Conservation (phyloP, 1,140 invertebrate species). For the Drepana arcuata region DNA sequence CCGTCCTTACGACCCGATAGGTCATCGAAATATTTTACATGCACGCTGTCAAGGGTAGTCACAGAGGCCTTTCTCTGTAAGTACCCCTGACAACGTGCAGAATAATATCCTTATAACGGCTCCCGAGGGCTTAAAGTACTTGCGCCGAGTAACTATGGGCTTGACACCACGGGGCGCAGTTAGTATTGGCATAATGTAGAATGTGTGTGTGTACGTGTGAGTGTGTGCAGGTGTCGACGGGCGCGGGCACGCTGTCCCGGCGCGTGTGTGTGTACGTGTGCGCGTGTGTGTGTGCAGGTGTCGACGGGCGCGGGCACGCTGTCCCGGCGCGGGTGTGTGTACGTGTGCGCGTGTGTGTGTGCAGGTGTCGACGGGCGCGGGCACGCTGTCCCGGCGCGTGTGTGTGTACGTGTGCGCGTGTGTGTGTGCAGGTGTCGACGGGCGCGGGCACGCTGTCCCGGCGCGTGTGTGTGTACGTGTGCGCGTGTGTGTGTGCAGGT, state of each 20-base stretch:
- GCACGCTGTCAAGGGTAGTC: no score
- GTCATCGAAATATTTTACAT: no score
- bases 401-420: conserved; percentile 81
- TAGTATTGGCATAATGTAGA: no score
- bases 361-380: conserved; percentile 87
- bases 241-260: conserved; percentile 86
- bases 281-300: conserved; percentile 73
- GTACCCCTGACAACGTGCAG: no score
- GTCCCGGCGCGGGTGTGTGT: conserved; percentile 75
- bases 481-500: conserved; percentile 75
- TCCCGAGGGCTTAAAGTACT: no score
- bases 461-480: conserved; percentile 87
- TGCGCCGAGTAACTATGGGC: no score
- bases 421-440: conserved; percentile 82
- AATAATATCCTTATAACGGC: no score
- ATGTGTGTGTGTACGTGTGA: conserved; percentile 36
- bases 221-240: conserved; percentile 89
- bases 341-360: conserved; percentile 28
- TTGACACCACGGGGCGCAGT: no score
- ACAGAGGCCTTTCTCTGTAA: no score
- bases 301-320: conserved; percentile 86
- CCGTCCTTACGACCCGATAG: no score
- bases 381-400: conserved; percentile 88
- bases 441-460: conserved; percentile 87
- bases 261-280: conserved; percentile 87